Evolutionary conservation across 2,113 vertebrate species (phyloP), one percentile per base, ranked within the genome.

Genomic region (Turnix velox): DNA sequence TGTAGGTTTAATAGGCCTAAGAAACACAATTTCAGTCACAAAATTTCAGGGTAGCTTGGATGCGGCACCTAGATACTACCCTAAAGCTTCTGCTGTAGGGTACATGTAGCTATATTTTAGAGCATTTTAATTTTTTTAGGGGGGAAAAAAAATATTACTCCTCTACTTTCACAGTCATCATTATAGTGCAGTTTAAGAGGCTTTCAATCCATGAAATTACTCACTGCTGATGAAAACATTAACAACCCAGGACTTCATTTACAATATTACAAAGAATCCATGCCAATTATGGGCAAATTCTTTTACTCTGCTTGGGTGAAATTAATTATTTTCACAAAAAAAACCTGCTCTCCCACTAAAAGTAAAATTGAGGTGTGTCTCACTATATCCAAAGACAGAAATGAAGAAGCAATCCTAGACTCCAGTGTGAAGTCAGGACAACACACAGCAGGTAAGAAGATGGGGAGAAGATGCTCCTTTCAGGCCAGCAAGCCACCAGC

Each of bases 191-290:
- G 15, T 71, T 88, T 61, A 67, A 68, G 42, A 94, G 69, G 66
- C 92, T 95, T 82, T 91, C 57, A 78, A 14, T 84, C 68, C 82
- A 54, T 17, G 30, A 66, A 63, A 89, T 92, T 87, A 84, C 31
- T 88, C 81, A 84, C 39, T 65, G 74, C 73, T 88, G 68, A 95
- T 88, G 73, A 94, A 88, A 91, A 58, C 39, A 91, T 31, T 87
- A 94, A 76, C 49, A 77, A 79, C 39, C 57, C 86, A 88, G 96
- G 54, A 61, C 55, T 75, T 79, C 74, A 88, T 42, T 87, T 90
- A 79, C 1, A 33, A 78, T 62, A 69, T 48, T 85, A 78, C 90
- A 79, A 77, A 83, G 24, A 94, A 89, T 78, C 87, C 89, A 96
- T 46, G 57, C 84, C 81, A 93, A 40, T 85, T 76, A 77, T 5